These are phyloP conservation scores for Chloebia gouldiae DNA, from an alignment of 2,113 vertebrate genomes.

Conservation along the genomic window DNA sequence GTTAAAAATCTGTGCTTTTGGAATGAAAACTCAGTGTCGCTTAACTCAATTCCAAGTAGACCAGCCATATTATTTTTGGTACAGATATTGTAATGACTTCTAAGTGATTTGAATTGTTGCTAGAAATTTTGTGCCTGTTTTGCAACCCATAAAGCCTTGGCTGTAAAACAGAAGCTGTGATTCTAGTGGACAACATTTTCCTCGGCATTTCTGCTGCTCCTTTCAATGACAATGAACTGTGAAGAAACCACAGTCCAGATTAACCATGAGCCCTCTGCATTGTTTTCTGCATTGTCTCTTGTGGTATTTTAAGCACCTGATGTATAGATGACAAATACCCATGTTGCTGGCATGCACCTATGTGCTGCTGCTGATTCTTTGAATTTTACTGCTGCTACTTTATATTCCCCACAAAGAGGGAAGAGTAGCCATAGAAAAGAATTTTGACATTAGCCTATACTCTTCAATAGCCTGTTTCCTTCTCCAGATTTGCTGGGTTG, in stretches of 20 bases:
- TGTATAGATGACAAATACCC: not conserved
- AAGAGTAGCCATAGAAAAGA: not conserved
- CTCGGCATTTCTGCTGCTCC: not conserved
- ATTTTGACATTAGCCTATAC: not conserved
- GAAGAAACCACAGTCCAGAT: not conserved
- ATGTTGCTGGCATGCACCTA: not conserved
- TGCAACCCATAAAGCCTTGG: not conserved
- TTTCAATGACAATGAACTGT: constrained; percentile 36
- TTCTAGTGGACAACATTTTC: not conserved
- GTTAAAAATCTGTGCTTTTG: not conserved
- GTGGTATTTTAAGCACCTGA: constrained; percentile 19
- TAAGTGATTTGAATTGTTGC: not conserved
- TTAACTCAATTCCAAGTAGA: constrained; percentile 9
- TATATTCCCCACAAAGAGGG: not conserved
- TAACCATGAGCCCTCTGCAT: not conserved
- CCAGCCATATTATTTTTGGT: constrained; percentile 1
- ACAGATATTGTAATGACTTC: not conserved
- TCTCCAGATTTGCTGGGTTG: not conserved
- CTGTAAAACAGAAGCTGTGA: not conserved
- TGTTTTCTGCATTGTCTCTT: not conserved
- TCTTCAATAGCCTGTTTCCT: not conserved
- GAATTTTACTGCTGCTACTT: not conserved
- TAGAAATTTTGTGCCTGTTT: not conserved
- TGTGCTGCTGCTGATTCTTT: not conserved
- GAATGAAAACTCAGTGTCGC: not conserved